Percentiles rank a stretch among this genome's conserved stretches.
Evolutionary conservation across 2,797 vertebrate species (phyloP).

Genomic region (Coregonus ussuriensis): DNA sequence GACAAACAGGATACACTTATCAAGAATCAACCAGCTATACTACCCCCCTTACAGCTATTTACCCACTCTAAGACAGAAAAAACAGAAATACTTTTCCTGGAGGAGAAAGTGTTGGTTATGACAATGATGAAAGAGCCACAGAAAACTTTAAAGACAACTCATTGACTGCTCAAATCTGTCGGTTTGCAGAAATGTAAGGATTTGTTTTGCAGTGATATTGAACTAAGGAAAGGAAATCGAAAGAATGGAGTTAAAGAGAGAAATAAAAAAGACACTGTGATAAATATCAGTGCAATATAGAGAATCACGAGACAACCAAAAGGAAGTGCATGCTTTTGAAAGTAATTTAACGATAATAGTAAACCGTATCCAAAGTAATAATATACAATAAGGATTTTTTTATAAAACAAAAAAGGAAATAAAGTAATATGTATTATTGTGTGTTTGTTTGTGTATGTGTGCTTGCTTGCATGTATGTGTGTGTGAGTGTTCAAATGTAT

Average conservation of each 20-base stretch:
- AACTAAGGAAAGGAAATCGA: not conserved
- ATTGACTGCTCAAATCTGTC: slow-evolving; percentile 34
- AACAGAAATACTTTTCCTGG: slow-evolving; percentile 23
- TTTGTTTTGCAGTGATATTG: slow-evolving; percentile 3
- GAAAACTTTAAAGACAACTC: slow-evolving; percentile 4
- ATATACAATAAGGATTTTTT: slow-evolving; percentile 72
- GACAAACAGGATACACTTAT: slow-evolving; percentile 48
- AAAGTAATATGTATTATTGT: slow-evolving; percentile 62
- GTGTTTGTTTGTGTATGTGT: slow-evolving; percentile 32
- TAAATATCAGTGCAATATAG: slow-evolving; percentile 62
- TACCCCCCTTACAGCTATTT: slow-evolving; percentile 49
- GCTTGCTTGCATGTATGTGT: slow-evolving; percentile 15
- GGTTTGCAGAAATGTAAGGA: not conserved
- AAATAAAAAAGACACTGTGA: not conserved
- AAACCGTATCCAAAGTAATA: slow-evolving; percentile 74
- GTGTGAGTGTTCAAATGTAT: slow-evolving; percentile 42
- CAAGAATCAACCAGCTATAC: slow-evolving; percentile 68
- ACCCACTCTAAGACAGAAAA: slow-evolving; percentile 44
- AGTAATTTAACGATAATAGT: slow-evolving; percentile 67
- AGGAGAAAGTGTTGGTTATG: not conserved
- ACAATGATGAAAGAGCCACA: not conserved
- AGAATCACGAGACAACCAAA: slow-evolving; percentile 63
- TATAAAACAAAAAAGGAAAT: slow-evolving; percentile 67
- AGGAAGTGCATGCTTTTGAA: slow-evolving; percentile 75
- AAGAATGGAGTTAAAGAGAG: not conserved